phyloP scores from a whole-genome alignment of 2,113 vertebrate species.

The Triplophysa siluroides region DNA sequence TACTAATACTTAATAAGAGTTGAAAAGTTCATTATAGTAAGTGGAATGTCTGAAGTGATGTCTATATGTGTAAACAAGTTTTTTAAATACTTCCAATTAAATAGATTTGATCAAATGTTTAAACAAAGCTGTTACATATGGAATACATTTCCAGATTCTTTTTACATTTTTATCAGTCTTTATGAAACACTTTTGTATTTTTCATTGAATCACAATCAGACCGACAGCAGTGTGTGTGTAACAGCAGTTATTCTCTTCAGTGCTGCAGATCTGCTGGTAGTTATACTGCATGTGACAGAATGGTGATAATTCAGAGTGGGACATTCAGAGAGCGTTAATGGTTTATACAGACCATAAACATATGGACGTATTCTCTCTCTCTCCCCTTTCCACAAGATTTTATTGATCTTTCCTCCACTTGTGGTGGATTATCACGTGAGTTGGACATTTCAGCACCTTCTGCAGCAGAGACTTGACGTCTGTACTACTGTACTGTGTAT shows the following conservation, averaged over 20 bases:
- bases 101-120: no score
- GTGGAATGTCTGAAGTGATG: no score
- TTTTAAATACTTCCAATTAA: no score
- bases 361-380: constrained; percentile 67
- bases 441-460: constrained; percentile 30
- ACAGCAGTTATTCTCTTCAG: background rate
- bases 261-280: constrained; percentile 16
- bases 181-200: no score
- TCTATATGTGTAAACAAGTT: no score
- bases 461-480: background rate
- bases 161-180: no score
- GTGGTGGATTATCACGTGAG: constrained; percentile 75
- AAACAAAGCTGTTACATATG: no score
- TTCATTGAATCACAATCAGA: background rate
- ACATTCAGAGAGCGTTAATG: constrained; percentile 74
- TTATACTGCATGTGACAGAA: constrained; percentile 15
- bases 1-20: no score
- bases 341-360: constrained; percentile 80
- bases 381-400: constrained; percentile 41
- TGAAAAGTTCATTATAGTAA: no score
- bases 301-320: constrained; percentile 71
- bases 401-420: constrained; percentile 61
- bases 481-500: background rate
- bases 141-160: no score
- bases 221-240: no score